Evolutionary conservation across 2,888 invertebrate genomes (phyloP), one percentile per base, ranked within the genome.

Genomic region (Linhomoeus sp.): DNA sequence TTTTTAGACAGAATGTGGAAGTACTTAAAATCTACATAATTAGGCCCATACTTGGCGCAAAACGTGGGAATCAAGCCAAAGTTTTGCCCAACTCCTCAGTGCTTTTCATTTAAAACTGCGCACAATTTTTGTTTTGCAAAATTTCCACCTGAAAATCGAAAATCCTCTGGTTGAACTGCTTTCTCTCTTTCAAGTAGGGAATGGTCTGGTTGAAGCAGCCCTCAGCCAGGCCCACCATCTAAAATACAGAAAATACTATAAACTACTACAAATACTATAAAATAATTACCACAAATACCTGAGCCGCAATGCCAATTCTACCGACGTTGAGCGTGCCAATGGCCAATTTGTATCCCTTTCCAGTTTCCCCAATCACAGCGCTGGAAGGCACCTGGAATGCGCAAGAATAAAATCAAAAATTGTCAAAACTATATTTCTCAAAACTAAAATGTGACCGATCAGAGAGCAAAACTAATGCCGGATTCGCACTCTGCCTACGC

Each of bases 311-410:
- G 2, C 70, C 72, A 40, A 73, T 72, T 45, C 74, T 57, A 1
- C 92, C 92, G 66, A 90, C 90, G 67, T 94, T 94, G 46, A 94
- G 70, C 69, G 86, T 84, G 49, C 80, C 83, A 3, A 90, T 90
- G 0, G 92, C 87, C 64, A 88, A 88, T 70, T 88, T 87, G 70
- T 94, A 94, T 0, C 92, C 90, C 52, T 86, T 76, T 0, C 90
- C 90, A 59, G 81, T 76, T 67, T 84, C 74, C 20, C 90, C 90
- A 45, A 90, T 72, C 48, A 90, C 77, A 55, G 7, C 3, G 20
- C 29, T 17, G 3, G 17, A 9, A 2, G 33, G 43, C 29, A 43
- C 41, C 41, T n/a, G n/a, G n/a, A n/a, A n/a, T n/a, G n/a, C n/a
- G n/a, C n/a, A n/a, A n/a, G n/a, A n/a, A n/a, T n/a, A n/a, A n/a